Evolutionary conservation across 2,888 invertebrate genomes (phyloP).

Genomic region (Agonopterix subpropinquella): DNA sequence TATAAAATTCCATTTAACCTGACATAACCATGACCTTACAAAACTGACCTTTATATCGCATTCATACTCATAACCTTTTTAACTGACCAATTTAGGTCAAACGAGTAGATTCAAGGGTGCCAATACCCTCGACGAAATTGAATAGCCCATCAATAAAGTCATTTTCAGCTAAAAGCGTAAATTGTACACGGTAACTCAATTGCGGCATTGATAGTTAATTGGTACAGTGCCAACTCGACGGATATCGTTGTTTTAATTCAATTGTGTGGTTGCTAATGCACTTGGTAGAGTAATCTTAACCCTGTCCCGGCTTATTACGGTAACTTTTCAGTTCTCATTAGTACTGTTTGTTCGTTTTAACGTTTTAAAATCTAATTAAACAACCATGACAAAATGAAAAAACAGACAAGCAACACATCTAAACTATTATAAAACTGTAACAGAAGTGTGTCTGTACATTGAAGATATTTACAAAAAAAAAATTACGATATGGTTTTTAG

Average conservation of each 20-base stretch:
- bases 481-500: no score
- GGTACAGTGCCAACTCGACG: constrained; percentile 58
- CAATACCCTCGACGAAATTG: constrained; percentile 32
- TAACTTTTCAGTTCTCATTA: constrained; percentile 25
- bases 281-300: constrained; percentile 36
- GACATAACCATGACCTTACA: background rate
- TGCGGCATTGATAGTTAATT: constrained; percentile 49
- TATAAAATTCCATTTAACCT: no score
- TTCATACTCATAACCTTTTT: background rate
- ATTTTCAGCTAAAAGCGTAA: constrained; percentile 56
- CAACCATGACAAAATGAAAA: no score
- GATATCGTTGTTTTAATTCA: constrained; percentile 59
- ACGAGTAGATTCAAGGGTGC: constrained; percentile 21
- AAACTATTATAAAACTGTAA: no score
- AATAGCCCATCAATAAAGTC: constrained; percentile 54
- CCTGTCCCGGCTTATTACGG: constrained; percentile 32
- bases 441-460: no score
- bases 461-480: no score
- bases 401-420: no score
- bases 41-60: background rate
- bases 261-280: constrained; percentile 53
- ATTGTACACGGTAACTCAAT: constrained; percentile 48
- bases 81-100: constrained; percentile 1
- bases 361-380: no score
- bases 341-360: background rate